These are phyloP conservation scores for Caenorhabditis wallacei DNA, from an alignment of 2,888 invertebrate genomes.

Conservation along the genomic window DNA sequence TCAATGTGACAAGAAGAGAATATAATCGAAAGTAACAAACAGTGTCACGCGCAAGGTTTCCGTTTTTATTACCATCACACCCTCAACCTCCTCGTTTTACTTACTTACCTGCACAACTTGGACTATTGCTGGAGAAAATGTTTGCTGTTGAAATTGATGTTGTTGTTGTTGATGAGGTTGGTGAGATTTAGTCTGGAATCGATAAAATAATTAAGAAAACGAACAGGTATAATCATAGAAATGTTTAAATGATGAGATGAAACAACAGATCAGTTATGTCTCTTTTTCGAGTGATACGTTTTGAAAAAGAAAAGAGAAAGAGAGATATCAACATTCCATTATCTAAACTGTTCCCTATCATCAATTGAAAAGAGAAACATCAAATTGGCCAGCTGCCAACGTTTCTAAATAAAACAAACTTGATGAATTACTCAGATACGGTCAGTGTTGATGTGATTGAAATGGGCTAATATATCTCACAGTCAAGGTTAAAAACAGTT, in stretches of 20 bases:
- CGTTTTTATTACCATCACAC: slow-evolving; percentile 58
- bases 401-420: slow-evolving; percentile 14
- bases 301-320: background rate
- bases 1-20: slow-evolving; percentile 15
- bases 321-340: slow-evolving; percentile 27
- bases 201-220: background rate
- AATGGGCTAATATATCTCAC: slow-evolving; percentile 50
- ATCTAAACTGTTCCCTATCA: slow-evolving; percentile 23
- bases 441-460: slow-evolving; percentile 21
- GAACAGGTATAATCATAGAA: slow-evolving; percentile 1
- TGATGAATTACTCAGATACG: slow-evolving; percentile 19
- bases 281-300: background rate
- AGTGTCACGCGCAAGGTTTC: slow-evolving; percentile 57
- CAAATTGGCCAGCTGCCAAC: slow-evolving; percentile 25
- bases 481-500: slow-evolving; percentile 62
- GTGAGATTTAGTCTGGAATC: slow-evolving; percentile 57
- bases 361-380: background rate
- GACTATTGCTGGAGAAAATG: slow-evolving; percentile 52
- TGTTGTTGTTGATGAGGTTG: slow-evolving; percentile 52
- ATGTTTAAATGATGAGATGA: background rate
- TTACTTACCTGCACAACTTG: slow-evolving; percentile 58
- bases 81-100: slow-evolving; percentile 12
- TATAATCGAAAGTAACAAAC: slow-evolving; percentile 28
- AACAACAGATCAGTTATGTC: background rate
- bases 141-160: slow-evolving; percentile 38